Percentiles rank a stretch among this genome's conserved stretches.
These are phyloP conservation scores for Lytechinus variegatus DNA, from an alignment of 35 echinoderm and acorn worm genomes.

Conservation along the genomic window DNA sequence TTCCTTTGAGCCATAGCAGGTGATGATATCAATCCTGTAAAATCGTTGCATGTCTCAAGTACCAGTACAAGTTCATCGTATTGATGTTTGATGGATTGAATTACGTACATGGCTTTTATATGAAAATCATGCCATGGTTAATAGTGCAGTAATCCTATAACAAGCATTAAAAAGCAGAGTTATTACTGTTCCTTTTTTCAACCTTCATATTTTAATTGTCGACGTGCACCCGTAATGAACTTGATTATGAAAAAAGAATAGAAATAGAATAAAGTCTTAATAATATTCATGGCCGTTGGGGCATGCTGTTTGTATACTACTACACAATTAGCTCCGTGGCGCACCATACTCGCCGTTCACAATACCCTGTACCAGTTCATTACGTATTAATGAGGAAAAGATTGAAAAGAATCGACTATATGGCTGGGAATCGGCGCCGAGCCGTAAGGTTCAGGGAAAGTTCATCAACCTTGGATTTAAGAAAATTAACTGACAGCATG, in stretches of 20 bases:
- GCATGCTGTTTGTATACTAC: neutral
- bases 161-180: too few relatives aligned
- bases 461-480: neutral
- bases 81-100: neutral
- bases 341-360: neutral
- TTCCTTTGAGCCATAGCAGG: too few relatives aligned
- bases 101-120: neutral
- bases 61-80: neutral
- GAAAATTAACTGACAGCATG: neutral
- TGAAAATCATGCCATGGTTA: neutral
- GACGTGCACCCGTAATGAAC: neutral
- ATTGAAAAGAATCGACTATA: neutral
- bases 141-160: neutral
- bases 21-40: neutral
- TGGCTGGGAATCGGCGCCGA: neutral
- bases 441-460: constrained; percentile 1
- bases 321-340: neutral
- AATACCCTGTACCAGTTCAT: neutral
- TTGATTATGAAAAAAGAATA: neutral
- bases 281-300: neutral
- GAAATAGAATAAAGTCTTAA: neutral
- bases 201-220: neutral
- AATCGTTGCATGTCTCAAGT: neutral
- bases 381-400: neutral
- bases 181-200: neutral